Conservation (phyloP, 1,140 invertebrate species). For the Eupeodes corollae region DNA sequence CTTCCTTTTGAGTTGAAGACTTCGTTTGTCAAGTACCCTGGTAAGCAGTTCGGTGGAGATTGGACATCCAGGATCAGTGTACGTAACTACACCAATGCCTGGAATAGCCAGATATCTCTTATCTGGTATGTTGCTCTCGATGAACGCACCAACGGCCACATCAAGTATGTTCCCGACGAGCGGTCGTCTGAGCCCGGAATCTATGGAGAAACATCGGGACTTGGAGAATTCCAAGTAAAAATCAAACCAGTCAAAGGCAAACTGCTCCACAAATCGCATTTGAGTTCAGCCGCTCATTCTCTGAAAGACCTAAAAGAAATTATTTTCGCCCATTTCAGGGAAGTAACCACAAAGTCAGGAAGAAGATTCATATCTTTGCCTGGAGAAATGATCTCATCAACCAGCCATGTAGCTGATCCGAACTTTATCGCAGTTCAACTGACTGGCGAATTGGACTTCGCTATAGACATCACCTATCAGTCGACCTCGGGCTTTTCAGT, state of each 20-base stretch:
- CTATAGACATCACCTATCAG: conserved; percentile 76
- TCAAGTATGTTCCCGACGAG: conserved; percentile 42
- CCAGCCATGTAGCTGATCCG: conserved; percentile 43
- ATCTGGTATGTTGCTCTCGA: conserved; percentile 70
- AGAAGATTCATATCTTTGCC: conserved; percentile 50
- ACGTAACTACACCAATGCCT: conserved; percentile 33
- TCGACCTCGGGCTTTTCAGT: conserved; percentile 43
- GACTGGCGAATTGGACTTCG: conserved; percentile 67
- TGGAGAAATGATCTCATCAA: conserved; percentile 44
- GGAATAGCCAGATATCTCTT: conserved; percentile 47
- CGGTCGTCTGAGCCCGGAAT: conserved; percentile 53
- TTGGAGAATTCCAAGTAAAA: conserved; percentile 62
- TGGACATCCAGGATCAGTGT: conserved; percentile 82
- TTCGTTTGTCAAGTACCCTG: conserved; percentile 76
- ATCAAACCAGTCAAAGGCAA: conserved; percentile 41
- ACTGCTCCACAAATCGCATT: conserved; percentile 58
- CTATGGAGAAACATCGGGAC: conserved; percentile 59
- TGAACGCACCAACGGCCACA: conserved; percentile 50
- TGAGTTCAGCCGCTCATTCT: conserved; percentile 58
- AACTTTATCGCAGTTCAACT: conserved; percentile 79
- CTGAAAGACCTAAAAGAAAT: conserved; percentile 69
- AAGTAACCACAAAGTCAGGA: conserved; percentile 45
- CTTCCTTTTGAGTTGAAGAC: conserved; percentile 65
- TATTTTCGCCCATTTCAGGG: conserved; percentile 52
- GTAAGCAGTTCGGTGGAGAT: conserved; percentile 74